These are phyloP conservation scores for Holothuria glaberrima DNA, from an alignment of 35 echinoderm and acorn worm genomes.

Conservation along the genomic window DNA sequence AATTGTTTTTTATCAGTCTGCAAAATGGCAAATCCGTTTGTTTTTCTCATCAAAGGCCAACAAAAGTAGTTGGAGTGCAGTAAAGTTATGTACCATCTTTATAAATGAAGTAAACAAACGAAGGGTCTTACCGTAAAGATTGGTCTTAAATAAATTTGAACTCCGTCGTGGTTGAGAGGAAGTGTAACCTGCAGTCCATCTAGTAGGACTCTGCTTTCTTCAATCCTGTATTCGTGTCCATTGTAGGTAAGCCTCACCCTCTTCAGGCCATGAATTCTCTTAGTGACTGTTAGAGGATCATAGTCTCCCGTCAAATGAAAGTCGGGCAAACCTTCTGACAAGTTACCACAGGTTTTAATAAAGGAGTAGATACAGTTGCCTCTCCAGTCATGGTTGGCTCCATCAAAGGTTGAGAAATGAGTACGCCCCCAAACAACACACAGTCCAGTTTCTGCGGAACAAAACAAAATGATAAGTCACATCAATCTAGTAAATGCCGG, in stretches of 20 bases:
- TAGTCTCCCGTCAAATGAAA: conserved; percentile 40
- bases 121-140: conserved; percentile 24
- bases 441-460: neutral
- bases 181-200: conserved; percentile 43
- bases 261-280: conserved; percentile 18
- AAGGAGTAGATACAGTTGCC: conserved; percentile 60
- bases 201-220: conserved; percentile 24
- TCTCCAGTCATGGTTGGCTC: conserved; percentile 42
- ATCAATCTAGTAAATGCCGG: neutral
- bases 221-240: conserved; percentile 36
- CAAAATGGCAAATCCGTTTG: neutral
- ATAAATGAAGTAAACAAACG: neutral
- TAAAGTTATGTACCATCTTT: no score
- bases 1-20: neutral
- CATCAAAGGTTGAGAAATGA: conserved; percentile 60
- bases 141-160: conserved; percentile 37
- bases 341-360: conserved; percentile 24
- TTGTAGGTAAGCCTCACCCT: conserved; percentile 1
- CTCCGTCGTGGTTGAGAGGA: conserved; percentile 20
- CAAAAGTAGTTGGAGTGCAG: neutral
- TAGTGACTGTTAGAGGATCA: conserved; percentile 15
- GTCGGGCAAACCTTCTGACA: neutral
- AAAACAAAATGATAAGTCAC: no score
- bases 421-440: conserved; percentile 57
- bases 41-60: neutral